Conservation (phyloP, 2,888 invertebrate genomes). For the Drosophila subquinaria region DNA sequence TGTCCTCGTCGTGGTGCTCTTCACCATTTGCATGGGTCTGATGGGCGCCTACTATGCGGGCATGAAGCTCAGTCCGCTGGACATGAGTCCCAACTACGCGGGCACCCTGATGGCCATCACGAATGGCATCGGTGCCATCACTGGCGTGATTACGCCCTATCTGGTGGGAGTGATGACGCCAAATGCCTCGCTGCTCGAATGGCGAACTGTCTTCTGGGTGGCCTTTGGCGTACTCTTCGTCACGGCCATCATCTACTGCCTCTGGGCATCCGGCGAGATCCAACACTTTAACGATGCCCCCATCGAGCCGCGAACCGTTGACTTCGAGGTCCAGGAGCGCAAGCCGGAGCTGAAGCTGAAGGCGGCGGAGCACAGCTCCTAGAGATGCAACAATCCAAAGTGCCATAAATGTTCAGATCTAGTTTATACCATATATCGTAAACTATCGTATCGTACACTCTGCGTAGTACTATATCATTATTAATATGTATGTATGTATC, state of each 20-base stretch:
- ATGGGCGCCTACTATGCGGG: slow-evolving; percentile 91
- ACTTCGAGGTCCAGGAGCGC: slow-evolving; percentile 67
- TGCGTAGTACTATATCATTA: slow-evolving; percentile 33
- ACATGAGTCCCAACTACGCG: slow-evolving; percentile 89
- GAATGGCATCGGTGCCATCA: slow-evolving; percentile 90
- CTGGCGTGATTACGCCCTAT: slow-evolving; percentile 90
- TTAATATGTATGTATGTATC: slow-evolving; percentile 11
- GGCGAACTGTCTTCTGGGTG: slow-evolving; percentile 93
- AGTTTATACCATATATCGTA: slow-evolving; percentile 24
- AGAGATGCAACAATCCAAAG: slow-evolving; percentile 35
- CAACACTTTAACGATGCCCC: slow-evolving; percentile 90
- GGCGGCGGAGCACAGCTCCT: slow-evolving; percentile 61
- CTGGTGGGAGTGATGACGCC: slow-evolving; percentile 89
- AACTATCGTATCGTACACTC: slow-evolving; percentile 6
- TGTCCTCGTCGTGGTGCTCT: slow-evolving; percentile 87
- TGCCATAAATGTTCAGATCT: slow-evolving; percentile 60
- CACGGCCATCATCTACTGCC: slow-evolving; percentile 89
- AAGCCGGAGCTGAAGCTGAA: slow-evolving; percentile 50
- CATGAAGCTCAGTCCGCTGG: slow-evolving; percentile 90
- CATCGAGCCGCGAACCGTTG: slow-evolving; percentile 50
- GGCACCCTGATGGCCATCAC: slow-evolving; percentile 90
- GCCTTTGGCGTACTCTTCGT: slow-evolving; percentile 89
- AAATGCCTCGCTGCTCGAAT: slow-evolving; percentile 88
- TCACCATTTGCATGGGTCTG: slow-evolving; percentile 89
- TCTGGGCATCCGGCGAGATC: slow-evolving; percentile 91